phyloP scores from a whole-genome alignment of 2,113 vertebrate species.

The Alexandromys fortis region DNA sequence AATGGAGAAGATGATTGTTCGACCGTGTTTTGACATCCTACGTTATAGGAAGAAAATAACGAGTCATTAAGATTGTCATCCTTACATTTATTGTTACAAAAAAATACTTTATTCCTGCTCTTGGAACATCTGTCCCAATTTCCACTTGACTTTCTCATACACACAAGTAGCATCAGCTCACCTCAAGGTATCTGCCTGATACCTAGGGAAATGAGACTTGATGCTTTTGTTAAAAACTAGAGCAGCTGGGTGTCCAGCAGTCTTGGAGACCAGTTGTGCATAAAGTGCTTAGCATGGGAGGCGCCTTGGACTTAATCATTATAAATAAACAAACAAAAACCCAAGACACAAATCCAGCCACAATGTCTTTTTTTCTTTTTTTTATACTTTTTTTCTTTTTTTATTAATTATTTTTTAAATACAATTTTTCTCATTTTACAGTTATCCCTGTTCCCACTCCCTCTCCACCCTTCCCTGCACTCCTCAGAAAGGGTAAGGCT shows the following conservation, averaged over 20 bases:
- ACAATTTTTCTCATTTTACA: too few species aligned
- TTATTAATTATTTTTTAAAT: too few species aligned
- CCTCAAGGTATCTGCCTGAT: neutral
- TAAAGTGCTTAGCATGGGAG: neutral
- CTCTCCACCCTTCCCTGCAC: too few species aligned
- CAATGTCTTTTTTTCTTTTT: neutral
- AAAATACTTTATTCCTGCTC: neutral
- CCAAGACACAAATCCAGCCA: neutral
- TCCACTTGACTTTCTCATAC: neutral
- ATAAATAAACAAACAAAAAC: neutral
- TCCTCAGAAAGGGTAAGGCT: too few species aligned
- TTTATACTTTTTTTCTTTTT: too few species aligned
- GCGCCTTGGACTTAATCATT: neutral
- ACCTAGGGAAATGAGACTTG: neutral
- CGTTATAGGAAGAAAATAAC: constrained; percentile 34
- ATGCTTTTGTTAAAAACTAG: neutral
- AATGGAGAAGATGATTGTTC: constrained; percentile 96
- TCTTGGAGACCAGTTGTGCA: neutral
- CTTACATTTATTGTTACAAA: neutral
- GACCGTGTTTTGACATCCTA: constrained; percentile 91
- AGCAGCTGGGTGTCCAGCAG: neutral
- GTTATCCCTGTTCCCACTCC: too few species aligned
- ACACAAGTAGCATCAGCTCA: neutral
- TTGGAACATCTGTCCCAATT: neutral
- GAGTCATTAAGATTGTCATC: neutral